A percentile compares a stretch with the other conserved stretches of the same genome.
These are phyloP conservation scores for Gallirallus australis DNA, from an alignment of 2,797 vertebrate species.

Conservation along the genomic window DNA sequence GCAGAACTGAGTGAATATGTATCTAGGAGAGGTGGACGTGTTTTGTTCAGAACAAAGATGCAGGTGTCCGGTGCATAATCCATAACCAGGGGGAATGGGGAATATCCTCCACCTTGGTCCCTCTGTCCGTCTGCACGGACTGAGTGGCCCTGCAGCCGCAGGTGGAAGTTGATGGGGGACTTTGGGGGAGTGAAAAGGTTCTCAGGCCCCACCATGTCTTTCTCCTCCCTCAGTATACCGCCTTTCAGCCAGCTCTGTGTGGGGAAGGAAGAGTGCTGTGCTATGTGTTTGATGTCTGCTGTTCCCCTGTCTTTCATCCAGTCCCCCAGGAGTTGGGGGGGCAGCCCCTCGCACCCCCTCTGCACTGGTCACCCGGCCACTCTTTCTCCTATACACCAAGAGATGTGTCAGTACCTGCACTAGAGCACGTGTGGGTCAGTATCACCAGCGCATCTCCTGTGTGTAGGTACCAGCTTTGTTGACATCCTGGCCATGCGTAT, in stretches of 20 bases:
- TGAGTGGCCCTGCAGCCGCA: background rate
- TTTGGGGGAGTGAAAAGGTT: background rate
- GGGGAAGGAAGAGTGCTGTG: background rate
- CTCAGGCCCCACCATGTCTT: rapidly evolving
- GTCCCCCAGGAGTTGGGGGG: rapidly evolving
- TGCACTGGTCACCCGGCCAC: background rate
- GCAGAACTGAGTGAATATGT: conserved; percentile 64
- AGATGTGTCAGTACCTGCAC: background rate
- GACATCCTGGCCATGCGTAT: background rate
- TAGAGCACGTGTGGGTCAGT: rapidly evolving
- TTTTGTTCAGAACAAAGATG: conserved; percentile 39
- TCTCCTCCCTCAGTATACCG: rapidly evolving
- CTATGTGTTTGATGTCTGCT: rapidly evolving
- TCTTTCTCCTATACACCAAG: rapidly evolving
- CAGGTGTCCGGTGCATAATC: background rate
- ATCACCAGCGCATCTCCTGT: background rate
- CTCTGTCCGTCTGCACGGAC: rapidly evolving
- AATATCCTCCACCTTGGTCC: background rate
- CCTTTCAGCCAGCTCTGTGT: rapidly evolving
- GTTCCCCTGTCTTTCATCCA: background rate
- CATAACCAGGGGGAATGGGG: background rate
- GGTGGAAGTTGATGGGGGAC: rapidly evolving
- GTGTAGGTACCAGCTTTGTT: background rate
- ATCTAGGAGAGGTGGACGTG: conserved; percentile 38
- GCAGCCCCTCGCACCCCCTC: background rate